Percentiles rank a stretch among this genome's conserved stretches.
phyloP scores from a whole-genome alignment of 2,113 vertebrate genomes.

The Campylomormyrus numenius region DNA sequence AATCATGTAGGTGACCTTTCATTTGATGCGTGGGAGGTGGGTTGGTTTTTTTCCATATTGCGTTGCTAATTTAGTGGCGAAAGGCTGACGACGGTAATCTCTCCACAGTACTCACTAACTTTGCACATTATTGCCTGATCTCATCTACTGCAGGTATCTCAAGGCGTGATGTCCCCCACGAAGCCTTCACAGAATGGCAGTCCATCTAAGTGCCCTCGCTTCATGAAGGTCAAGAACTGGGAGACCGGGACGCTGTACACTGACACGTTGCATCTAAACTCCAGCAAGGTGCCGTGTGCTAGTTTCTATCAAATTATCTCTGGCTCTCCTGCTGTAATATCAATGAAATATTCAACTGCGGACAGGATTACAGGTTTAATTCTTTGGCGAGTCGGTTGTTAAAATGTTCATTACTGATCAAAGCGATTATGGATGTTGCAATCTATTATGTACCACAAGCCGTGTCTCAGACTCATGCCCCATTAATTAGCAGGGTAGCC shows the following conservation, averaged over 20 bases:
- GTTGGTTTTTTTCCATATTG: background rate
- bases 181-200: conserved; percentile 73
- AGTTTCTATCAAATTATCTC: background rate
- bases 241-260: conserved; percentile 74
- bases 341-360: background rate
- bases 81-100: background rate
- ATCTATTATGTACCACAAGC: conserved; percentile 12
- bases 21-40: conserved; percentile 1
- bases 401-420: background rate
- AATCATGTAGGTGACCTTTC: conserved; percentile 37
- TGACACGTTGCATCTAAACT: conserved; percentile 79
- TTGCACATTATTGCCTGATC: conserved; percentile 1
- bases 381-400: background rate
- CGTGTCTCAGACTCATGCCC: conserved; percentile 34
- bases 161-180: conserved; percentile 66
- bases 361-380: background rate
- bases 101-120: background rate
- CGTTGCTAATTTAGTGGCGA: background rate
- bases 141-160: conserved; percentile 52
- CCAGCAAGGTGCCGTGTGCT: conserved; percentile 65
- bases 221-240: conserved; percentile 92
- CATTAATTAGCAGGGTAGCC: conserved; percentile 54
- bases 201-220: conserved; percentile 87
- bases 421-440: background rate
- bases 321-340: background rate